Base-by-base conservation (phyloP, 2,797 vertebrate genomes). In the Xenops minutus region DNA sequence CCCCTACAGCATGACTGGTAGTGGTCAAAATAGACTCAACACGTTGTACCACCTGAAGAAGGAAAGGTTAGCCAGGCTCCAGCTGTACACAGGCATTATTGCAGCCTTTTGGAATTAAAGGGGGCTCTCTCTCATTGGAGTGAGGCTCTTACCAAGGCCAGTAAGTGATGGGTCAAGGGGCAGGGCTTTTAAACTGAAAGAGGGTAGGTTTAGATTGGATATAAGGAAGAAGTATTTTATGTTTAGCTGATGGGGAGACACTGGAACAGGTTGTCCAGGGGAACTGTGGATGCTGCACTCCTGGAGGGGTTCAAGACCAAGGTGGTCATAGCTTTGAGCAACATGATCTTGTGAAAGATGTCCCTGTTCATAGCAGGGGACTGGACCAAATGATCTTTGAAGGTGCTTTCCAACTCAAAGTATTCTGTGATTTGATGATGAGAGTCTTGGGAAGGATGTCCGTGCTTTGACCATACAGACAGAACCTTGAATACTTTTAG, bases 251-350 rank as follows among this genome's bases (percentile, higher is more conserved):
- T 58, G 0, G 6, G 37, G 29, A 73, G 29, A 62, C 17, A 8
- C 13, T 32, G 44, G 12, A 54, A 46, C 5, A 29, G 11, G 19
- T 21, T 59, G 48, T 22, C 36, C 27, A 37, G 44, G 49, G 24
- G 29, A 79, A 23, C 1, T 46, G 18, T 24, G 29, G 44, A 12
- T 32, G 7, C 5, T 6, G 36, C 54, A 11, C 19, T 29, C 12
- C 64, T 79, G 20, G 11, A 34, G 2, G 4, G 10, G n/a, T 55
- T 41, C 3, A 55, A 67, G 16, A 30, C 20, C 5, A 27, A 27
- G 6, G 4, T 79, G 44, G 8, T 7, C 0, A 0, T 21, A 29
- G 27, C 12, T 92, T 77, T 44, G 52, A 77, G 8, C 5, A 77
- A 11, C 6, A 56, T 32, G 17, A 23, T 14, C 18, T 29, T 19